Base-by-base conservation (phyloP, 2,113 vertebrate species). In the Pandion haliaetus region DNA sequence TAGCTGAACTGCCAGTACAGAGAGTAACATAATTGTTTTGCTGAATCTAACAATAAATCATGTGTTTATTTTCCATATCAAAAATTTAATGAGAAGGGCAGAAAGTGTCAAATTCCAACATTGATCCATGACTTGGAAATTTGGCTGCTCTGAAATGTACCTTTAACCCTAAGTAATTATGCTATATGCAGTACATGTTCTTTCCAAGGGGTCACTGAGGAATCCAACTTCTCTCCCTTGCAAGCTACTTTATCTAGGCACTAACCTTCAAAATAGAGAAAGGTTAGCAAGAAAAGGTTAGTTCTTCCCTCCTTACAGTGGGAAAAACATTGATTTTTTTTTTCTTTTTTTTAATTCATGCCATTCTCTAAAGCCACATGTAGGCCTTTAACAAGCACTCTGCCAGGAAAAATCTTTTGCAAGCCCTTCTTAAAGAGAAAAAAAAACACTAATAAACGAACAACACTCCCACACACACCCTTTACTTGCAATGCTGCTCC, bases 261-360 rank as follows among this genome's bases (percentile, higher is more conserved):
- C 79, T 81, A 93, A 93, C 72, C 63, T 90, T 92, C 71, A 90
- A 77, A 96, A 86, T 2, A 86, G 17, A 88, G 29, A 96, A 95
- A 94, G 63, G 67, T 93, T 88, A 92, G 38, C 14, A 71, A 95
- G 49, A 84, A 96, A 97, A 94, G 32, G 69, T 92, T 96, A 83
- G 24, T 29, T 90, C 59, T 88, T 85, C 49, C 66, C 95, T 88
- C 49, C 62, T 94, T 88, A 80, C 38, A 77, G 49, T 7, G 0
- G 32, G 66, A 88, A 77, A 15, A 93, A 45, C 15, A 82, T 40
- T 38, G 66, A 58, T 58, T 70, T 69, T 81, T 65, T 57, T 36
- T 26, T 20, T 5, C 18, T 4, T 25, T 25, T 63, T 89, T 81
- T 86, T 15, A 38, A 72, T 94, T 86, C 32, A 34, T 76, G 5